Conservation (phyloP, 2,113 vertebrate genomes). For the Archocentrus centrarchus region DNA sequence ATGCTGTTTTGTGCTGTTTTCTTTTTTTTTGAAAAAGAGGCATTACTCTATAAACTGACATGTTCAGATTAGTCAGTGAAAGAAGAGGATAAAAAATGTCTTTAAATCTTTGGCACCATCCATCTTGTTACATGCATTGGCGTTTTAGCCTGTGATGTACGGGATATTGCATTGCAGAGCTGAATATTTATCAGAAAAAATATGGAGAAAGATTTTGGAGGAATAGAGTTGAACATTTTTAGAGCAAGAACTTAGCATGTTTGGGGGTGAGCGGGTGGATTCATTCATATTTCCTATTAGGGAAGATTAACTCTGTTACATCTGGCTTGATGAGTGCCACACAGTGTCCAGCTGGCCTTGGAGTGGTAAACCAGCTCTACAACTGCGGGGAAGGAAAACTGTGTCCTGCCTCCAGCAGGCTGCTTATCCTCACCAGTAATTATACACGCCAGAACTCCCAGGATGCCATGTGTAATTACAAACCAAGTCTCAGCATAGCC, state of each 20-base stretch:
- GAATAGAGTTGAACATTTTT: conserved; percentile 21
- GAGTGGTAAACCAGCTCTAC: conserved; percentile 50
- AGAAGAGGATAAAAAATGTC: conserved; percentile 43
- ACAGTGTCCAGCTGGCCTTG: conserved; percentile 61
- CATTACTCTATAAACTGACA: background rate
- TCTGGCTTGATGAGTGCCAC: conserved; percentile 61
- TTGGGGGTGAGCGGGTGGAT: conserved; percentile 11
- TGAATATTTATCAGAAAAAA: conserved; percentile 35
- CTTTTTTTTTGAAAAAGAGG: background rate
- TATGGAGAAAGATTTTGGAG: conserved; percentile 5
- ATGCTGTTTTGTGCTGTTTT: conserved; percentile 14
- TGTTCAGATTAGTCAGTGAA: conserved; percentile 38
- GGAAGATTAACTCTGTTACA: conserved; percentile 49
- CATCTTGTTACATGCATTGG: conserved; percentile 21
- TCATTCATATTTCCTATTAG: conserved; percentile 52
- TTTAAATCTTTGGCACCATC: conserved; percentile 40
- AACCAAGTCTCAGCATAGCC: conserved; percentile 62
- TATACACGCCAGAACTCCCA: conserved; percentile 74
- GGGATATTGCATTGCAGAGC: conserved; percentile 33
- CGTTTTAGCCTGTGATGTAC: conserved; percentile 29
- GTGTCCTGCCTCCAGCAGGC: conserved; percentile 65
- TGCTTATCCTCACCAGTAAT: conserved; percentile 71
- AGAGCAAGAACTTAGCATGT: conserved; percentile 8
- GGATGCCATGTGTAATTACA: conserved; percentile 77
- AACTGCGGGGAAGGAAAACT: conserved; percentile 57